These are phyloP conservation scores for Drosophila ohnishii DNA, from an alignment of 1,140 invertebrate genomes.

Conservation along the genomic window DNA sequence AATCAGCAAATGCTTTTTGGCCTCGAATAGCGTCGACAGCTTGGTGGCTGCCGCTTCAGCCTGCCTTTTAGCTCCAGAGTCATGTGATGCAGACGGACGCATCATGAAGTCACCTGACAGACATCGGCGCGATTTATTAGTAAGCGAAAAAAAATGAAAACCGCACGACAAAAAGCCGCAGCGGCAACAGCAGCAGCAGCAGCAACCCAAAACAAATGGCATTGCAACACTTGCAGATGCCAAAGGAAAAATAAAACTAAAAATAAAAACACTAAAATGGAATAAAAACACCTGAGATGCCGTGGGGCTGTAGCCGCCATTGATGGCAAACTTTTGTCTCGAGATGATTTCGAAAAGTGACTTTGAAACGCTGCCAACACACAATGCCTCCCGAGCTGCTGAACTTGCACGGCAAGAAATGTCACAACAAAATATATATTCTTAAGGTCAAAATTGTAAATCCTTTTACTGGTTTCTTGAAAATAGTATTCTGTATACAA, in stretches of 20 bases:
- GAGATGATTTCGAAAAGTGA: slow-evolving; percentile 59
- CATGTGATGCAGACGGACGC: slow-evolving; percentile 59
- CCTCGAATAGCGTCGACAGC: slow-evolving; percentile 52
- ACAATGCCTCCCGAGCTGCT: slow-evolving; percentile 34
- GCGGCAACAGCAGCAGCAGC: slow-evolving; percentile 6
- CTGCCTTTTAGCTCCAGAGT: slow-evolving; percentile 19
- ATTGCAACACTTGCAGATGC: slow-evolving; percentile 66
- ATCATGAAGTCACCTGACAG: slow-evolving; percentile 60
- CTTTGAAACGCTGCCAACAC: slow-evolving; percentile 35
- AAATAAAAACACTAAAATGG: slow-evolving; percentile 25
- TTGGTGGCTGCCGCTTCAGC: slow-evolving; percentile 17
- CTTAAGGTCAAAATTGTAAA: background rate
- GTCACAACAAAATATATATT: background rate
- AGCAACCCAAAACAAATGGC: slow-evolving; percentile 55
- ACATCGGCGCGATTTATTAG: slow-evolving; percentile 53
- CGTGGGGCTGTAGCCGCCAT: slow-evolving; percentile 30
- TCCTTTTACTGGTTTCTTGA: background rate
- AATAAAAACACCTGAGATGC: slow-evolving; percentile 55
- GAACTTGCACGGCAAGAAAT: slow-evolving; percentile 43
- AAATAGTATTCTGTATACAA: background rate
- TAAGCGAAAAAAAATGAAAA: slow-evolving; percentile 48
- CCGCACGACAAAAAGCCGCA: slow-evolving; percentile 58
- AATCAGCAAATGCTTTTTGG: slow-evolving; percentile 56
- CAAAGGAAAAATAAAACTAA: slow-evolving; percentile 43
- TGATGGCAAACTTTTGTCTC: slow-evolving; percentile 60